Evolutionary conservation across 1,140 invertebrate species (phyloP), one percentile per base, ranked within the genome.

Genomic region (Megalonaias nervosa): DNA sequence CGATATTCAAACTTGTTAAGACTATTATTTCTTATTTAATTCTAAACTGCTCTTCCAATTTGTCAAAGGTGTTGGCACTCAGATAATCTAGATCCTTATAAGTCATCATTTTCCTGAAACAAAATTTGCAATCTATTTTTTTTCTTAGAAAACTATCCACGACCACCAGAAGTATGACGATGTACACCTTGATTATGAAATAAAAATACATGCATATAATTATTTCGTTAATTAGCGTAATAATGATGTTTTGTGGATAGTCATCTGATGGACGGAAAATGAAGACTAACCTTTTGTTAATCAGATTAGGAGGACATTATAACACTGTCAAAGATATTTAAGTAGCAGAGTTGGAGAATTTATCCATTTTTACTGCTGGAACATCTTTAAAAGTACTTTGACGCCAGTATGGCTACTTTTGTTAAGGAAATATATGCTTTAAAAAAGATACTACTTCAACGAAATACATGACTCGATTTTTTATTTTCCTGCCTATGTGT

Each of bases 51-150:
- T 48, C 6, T 48, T 48, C 4, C 5, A 48, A 48, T 48, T 48
- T 6, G 26, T 48, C 38, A 48, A 31, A 31, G 38, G 11, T 11
- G 6, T 48, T 11, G 38, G 38, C 38, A 48, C 6, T 48, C 38
- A 11, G 0, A 11, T 48, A 48, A 48, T 48, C 38, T 9, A 48
- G 38, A 48, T 48, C 6, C 38, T 48, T 9, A 48, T 48, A 59
- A 80, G 85, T 48, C 23, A 86, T 81, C 62, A 89, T 84, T 71
- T 89, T 87, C 71, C 86, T 88, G 91, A 91, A 92, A 31, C 89
- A 89, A 81, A 57, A 82, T 82, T 61, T 38, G 58, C 74, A 70
- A 55, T 74, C 48, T 56, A 56, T 14, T 58, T 2, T 31, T 16
- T 48, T 17, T 26, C 26, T 57, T 66, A 21, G 15, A 75, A 62